Percentiles rank a stretch among this genome's conserved stretches.
phyloP scores from a whole-genome alignment of 2,113 vertebrate genomes.

The Hypomesus transpacificus region DNA sequence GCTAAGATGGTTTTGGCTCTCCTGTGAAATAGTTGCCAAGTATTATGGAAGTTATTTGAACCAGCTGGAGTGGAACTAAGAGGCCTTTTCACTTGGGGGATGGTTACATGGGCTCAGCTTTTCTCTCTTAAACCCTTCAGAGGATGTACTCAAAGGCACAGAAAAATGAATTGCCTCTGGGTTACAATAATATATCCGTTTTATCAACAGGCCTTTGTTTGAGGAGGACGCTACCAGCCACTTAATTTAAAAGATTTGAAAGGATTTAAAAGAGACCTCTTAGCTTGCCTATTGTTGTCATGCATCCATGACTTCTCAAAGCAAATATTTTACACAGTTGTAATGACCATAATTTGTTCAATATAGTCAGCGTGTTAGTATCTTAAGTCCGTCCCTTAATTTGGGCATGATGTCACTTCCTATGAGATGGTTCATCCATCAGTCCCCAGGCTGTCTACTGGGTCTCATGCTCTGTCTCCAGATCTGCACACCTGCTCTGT shows the following conservation, averaged over 20 bases:
- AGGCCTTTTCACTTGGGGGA: slow-evolving; percentile 40
- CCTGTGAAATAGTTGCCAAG: slow-evolving; percentile 8
- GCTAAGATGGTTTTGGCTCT: slow-evolving; percentile 36
- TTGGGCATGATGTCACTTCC: slow-evolving; percentile 52
- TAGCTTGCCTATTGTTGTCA: too few relatives aligned
- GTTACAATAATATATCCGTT: neutral
- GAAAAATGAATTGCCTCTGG: slow-evolving; percentile 16
- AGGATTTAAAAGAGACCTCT: too few relatives aligned
- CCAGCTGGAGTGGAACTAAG: slow-evolving; percentile 62
- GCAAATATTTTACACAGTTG: too few relatives aligned
- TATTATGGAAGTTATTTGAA: slow-evolving; percentile 41
- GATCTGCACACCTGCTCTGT: slow-evolving; percentile 46
- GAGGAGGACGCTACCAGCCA: too few relatives aligned
- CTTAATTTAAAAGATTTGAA: too few relatives aligned
- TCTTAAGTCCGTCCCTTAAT: slow-evolving; percentile 3
- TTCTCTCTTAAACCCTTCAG: slow-evolving; percentile 31
- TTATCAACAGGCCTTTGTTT: neutral
- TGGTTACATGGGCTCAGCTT: slow-evolving; percentile 31
- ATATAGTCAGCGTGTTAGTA: too few relatives aligned
- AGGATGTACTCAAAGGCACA: slow-evolving; percentile 16
- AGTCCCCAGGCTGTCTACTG: slow-evolving; percentile 49
- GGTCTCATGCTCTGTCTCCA: slow-evolving; percentile 43
- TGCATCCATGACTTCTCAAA: too few relatives aligned
- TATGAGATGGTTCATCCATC: slow-evolving; percentile 64
- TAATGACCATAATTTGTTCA: too few relatives aligned